Base-by-base conservation (phyloP, 2,113 vertebrate species). In the Accipiter cooperii region DNA sequence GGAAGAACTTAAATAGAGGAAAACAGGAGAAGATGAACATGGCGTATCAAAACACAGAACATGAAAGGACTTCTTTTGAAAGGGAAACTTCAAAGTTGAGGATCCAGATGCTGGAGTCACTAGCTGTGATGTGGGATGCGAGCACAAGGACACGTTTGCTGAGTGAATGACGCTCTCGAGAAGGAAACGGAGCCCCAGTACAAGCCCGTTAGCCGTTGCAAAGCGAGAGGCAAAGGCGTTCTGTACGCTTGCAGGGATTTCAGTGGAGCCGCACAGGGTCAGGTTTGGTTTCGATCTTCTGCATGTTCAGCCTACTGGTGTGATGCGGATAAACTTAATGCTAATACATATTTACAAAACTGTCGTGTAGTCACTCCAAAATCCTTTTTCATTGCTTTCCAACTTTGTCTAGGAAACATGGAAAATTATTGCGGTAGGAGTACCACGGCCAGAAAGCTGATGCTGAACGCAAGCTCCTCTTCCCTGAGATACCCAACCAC, bases 31-130 rank as follows among this genome's bases (percentile, higher is more conserved):
- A 74, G 58, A 70, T 19, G 28, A 97, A 63, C 0, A 0, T 13
- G n/a, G 38, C 34, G 25, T 74, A 90, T 96, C 90, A 92, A 94
- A 93, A 95, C 2, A 1, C 17, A 71, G 77, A 77, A 93, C 90
- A 92, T 93, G 76, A 96, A 93, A 93, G 68, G 44, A 44, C 60
- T 31, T 42, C 5, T 77, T 94, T 94, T 89, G 79, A 89, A 92
- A 87, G 24, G 63, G 51, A 65, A 73, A 47, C 92, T 96, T 97
- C 76, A 77, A 90, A 96, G 90, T 19, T 81, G 58, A 28, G 25
- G 68, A 61, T 64, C 36, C 93, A 95, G 81, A 81, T 92, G 73
- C 85, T 71, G 68, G 54, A 95, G 55, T 87, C 38, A 26, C 7
- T 73, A 16, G 66, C 84, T 94, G 84, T 76, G 85, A 70, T 94